Conservation (phyloP, 2,797 vertebrate species). For the Nyctibius grandis region DNA sequence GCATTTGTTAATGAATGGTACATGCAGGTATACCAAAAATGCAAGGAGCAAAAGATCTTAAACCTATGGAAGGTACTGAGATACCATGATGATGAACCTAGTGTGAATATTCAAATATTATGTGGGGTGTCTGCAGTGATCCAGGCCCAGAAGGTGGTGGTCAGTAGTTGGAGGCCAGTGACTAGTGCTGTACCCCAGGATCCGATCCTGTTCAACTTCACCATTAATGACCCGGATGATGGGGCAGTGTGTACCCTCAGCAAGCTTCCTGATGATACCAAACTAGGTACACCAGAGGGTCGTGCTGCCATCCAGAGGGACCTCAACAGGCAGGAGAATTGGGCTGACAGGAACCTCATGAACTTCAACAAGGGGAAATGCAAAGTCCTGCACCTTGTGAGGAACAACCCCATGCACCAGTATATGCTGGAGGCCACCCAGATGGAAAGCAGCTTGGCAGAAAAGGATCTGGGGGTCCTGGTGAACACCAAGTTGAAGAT, state of each 20-base stretch:
- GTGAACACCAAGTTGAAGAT: not conserved
- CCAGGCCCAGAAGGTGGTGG: not conserved
- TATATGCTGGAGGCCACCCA: no score
- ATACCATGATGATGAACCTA: not conserved
- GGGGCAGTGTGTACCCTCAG: not conserved
- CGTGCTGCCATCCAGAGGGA: not conserved
- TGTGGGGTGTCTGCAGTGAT: not conserved
- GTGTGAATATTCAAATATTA: not conserved
- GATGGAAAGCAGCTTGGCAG: not conserved
- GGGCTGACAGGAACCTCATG: not conserved
- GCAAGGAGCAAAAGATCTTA: not conserved
- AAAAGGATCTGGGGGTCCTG: not conserved
- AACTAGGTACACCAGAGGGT: not conserved
- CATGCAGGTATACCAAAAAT: not conserved
- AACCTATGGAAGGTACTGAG: not conserved
- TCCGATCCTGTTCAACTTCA: not conserved
- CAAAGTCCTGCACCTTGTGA: not conserved
- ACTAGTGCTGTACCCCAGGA: not conserved
- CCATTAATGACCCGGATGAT: not conserved
- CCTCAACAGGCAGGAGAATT: not conserved
- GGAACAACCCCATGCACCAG: not conserved
- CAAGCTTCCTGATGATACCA: not conserved
- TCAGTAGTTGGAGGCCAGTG: not conserved
- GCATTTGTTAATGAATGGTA: not conserved
- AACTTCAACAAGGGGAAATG: no score